These are phyloP conservation scores for Caerostris extrusa DNA, from an alignment of 1,140 invertebrate species.

Conservation along the genomic window DNA sequence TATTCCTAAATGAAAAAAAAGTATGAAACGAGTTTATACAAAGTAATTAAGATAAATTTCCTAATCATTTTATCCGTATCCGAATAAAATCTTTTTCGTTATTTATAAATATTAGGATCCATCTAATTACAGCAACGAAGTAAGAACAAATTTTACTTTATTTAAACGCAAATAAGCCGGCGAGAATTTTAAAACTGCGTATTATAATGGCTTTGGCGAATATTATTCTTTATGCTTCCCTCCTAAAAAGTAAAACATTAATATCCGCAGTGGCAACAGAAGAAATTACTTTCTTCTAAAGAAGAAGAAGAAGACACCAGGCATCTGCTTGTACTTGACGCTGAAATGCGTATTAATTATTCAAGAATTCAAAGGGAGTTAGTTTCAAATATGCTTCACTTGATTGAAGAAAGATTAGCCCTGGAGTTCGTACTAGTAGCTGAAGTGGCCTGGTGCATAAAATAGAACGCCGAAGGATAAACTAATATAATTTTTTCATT, in stretches of 20 bases:
- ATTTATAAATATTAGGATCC: background rate
- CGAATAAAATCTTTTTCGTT: background rate
- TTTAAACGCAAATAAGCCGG: background rate
- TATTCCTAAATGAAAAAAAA: no score
- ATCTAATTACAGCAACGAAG: background rate
- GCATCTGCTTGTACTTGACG: background rate
- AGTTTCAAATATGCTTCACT: conserved; percentile 28
- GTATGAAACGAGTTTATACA: no score
- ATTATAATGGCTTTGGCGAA: background rate
- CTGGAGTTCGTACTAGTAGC: background rate
- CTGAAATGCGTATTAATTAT: conserved; percentile 33
- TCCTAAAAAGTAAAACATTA: background rate
- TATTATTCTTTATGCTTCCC: background rate
- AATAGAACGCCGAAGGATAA: background rate
- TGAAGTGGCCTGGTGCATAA: background rate
- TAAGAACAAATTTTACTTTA: background rate
- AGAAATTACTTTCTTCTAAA: background rate
- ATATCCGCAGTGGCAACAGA: background rate
- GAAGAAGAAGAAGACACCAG: background rate
- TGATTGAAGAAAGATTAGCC: conserved; percentile 24
- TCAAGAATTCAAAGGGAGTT: conserved; percentile 25
- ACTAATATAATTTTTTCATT: background rate
- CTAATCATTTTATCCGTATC: no score
- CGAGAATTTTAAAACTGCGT: background rate
- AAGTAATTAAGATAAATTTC: no score